Base-by-base conservation (phyloP, 1,140 invertebrate species). In the Aethina tumida region DNA sequence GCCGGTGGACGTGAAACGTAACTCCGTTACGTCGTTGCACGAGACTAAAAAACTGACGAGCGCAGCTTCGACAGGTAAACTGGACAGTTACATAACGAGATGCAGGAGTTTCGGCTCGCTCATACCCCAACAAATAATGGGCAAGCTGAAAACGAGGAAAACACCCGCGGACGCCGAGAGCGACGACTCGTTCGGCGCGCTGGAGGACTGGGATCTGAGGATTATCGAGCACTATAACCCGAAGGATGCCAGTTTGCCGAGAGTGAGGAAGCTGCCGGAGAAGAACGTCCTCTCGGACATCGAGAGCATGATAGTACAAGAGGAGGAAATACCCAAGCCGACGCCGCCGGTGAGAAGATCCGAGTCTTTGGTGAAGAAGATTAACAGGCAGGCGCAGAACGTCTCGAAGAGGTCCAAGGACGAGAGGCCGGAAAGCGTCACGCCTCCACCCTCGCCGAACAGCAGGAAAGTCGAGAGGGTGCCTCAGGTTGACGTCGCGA, bases 141-240 rank as follows among this genome's bases (percentile, higher is more conserved):
- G 60, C 7, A 60, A 56, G 38, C 35, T 65, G 29, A 52, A 45
- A 28, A 25, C 39, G 4, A 41, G 41, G 4, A 62, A 55, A 48
- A 44, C 36, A 16, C 45, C 46, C 8, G 49, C 49, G 6, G 54
- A 50, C 31, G 52, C 58, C 33, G 56, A 62, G 26, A 64, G 62
- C 39, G 65, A 67, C 36, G 63, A 66, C 28, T 58, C 55, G 6
- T 57, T 63, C 35, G 59, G 55, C n/a, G 59, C 60, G 39, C 50
- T 63, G 21, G 63, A 67, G 36, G 62, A 67, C 41, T 66, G 64
- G 64, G 62, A 64, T 28, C 30, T 65, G 5, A 52, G 50, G 10
- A 52, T 65, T 14, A 56, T 60, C 18, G 61, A 59, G 38, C 61
- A 65, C 49, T 65, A 63, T 31, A 55, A 62, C 39, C 59, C 59